Base-by-base conservation (phyloP, 2,797 vertebrate genomes). In the Dipus sagitta region DNA sequence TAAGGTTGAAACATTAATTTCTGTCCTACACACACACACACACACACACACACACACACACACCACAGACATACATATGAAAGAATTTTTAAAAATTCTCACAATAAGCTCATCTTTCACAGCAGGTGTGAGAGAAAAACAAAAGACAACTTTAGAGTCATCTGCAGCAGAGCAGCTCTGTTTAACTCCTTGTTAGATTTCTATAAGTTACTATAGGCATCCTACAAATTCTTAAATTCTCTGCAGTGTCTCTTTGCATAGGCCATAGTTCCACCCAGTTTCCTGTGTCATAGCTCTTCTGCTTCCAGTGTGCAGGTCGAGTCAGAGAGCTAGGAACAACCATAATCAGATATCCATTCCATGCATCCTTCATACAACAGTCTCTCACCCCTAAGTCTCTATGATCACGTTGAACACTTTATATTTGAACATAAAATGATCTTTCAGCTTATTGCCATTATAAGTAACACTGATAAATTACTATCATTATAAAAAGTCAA, bases 381-480 rank as follows among this genome's bases (percentile, higher is more conserved):
- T 67, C 34, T 75, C 47, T 94, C 75, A 68, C 24, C 42, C 58
- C 23, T 15, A 3, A 47, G 47, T 81, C 42, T 64, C 12, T 64
- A 58, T 34, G 60, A 26, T 32, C 64, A 88, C 60, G 75, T 62
- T 77, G 58, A 72, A 83, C 74, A 7, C 12, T 86, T 70, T 52
- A 64, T 9, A 54, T 60, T 18, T 28, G 60, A 26, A 30, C 38
- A 21, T 77, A 38, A 87, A 77, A 77, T 88, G 91, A 82, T 86
- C 72, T 89, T 82, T 94, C 68, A 70, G 20, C 2, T 94, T 79
- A 77, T 79, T 76, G 60, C 81, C 38, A 67, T 92, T 87, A 32
- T 88, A 85, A 96, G 83, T 72, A 88, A 82, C 62, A 75, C 42
- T 76, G 32, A 13, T 54, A 88, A 92, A 86, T 84, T 70, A 77